These are phyloP conservation scores for Nasonia oneida DNA, from an alignment of 2,888 invertebrate genomes.

Conservation along the genomic window DNA sequence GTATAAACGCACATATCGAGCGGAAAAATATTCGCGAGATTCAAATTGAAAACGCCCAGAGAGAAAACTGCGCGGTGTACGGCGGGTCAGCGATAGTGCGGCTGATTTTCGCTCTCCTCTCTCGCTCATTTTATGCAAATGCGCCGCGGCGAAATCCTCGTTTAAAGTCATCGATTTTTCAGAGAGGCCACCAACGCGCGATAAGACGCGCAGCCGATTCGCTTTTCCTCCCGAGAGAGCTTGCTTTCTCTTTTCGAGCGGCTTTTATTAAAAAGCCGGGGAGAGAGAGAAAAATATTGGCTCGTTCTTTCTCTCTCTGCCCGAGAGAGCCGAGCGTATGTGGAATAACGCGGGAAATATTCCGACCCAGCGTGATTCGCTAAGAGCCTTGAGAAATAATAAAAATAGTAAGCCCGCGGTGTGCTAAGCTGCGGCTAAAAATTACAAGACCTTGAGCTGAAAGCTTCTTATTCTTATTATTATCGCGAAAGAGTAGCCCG, in stretches of 20 bases:
- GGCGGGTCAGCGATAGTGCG: slow-evolving; percentile 42
- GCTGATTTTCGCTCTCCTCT: slow-evolving; percentile 34
- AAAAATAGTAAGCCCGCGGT: not conserved
- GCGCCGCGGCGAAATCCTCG: slow-evolving; percentile 65
- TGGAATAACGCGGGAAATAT: not conserved
- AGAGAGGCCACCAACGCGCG: slow-evolving; percentile 64
- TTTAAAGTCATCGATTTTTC: slow-evolving; percentile 69
- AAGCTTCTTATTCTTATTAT: slow-evolving; percentile 34
- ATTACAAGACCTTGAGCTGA: not conserved
- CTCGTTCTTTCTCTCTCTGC: not conserved
- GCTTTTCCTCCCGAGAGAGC: slow-evolving; percentile 12
- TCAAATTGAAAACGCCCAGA: slow-evolving; percentile 65
- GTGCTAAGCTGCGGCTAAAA: not conserved
- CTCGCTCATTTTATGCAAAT: slow-evolving; percentile 71
- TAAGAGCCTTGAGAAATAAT: not conserved
- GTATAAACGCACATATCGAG: slow-evolving; percentile 20
- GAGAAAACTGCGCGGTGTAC: slow-evolving; percentile 31
- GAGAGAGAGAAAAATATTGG: slow-evolving; percentile 8
- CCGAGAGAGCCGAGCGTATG: not conserved
- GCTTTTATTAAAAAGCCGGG: not conserved
- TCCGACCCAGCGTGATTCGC: not conserved
- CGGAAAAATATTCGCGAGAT: slow-evolving; percentile 51
- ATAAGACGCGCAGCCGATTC: slow-evolving; percentile 42
- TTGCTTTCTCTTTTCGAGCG: not conserved
- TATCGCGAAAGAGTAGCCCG: slow-evolving; percentile 20